Evolutionary conservation across 1,140 invertebrate species (phyloP), one percentile per base, ranked within the genome.

Genomic region (Drosophila bocqueti): DNA sequence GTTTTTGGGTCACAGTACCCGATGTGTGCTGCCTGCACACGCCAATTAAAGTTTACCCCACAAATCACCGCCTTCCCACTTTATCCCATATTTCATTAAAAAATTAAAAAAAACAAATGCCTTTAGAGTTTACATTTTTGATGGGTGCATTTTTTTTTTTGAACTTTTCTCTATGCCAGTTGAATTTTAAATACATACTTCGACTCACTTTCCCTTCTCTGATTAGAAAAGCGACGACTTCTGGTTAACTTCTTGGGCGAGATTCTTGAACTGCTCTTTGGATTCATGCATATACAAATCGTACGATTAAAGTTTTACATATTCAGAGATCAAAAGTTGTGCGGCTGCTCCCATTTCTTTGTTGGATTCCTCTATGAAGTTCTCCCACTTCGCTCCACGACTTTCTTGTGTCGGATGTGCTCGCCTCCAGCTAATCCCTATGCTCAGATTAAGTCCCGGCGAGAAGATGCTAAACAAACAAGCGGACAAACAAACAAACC

Each of bases 1-100:
- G 72, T 81, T 90, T 81, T 84, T 87, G 67, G 86, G 85, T 87
- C 84, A 57, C 54, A 85, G 47, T 64, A 45, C 42, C 60, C 45
- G 52, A 61, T 79, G 45, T 68, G 46, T 55, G 29, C 43, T 68
- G 61, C 63, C 58, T 58, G 75, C 64, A 78, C 71, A 74, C 71
- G 71, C 71, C 49, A 74, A 74, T 73, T 61, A 73, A 60, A 61
- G 45, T 73, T 73, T 45, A 73, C n/a, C 55, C 46, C 54, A 57
- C 54, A 40, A 43, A 73, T 42, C 38, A n/a, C 10, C 10, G 11
- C 18, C 61, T 50, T n/a, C 11, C 46, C 45, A 31, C 61, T 38
- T 50, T 72, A 57, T 67, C 46, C 36, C 38, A 24, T 21, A 31
- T 40, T 61, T 58, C 11, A 42, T 38, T 34, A n/a, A n/a, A n/a